Conservation (phyloP, 2,797 vertebrate species). For the Neosalanx taihuensis region DNA sequence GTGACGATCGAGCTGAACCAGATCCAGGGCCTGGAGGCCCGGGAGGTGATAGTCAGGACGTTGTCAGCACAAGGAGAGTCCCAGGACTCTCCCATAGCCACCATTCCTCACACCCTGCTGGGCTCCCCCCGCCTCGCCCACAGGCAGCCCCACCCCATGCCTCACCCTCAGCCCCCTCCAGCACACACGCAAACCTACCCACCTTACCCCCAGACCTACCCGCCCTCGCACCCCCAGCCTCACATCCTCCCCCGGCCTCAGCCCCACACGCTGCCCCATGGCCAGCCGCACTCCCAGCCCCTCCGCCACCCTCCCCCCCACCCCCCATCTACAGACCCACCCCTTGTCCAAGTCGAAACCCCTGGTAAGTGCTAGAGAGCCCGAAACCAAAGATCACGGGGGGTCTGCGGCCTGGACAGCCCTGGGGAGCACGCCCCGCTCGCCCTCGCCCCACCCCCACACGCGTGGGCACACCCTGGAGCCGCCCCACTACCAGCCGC, state of each 20-base stretch:
- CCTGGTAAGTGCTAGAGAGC: slow-evolving; percentile 87
- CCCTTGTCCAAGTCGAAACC: slow-evolving; percentile 83
- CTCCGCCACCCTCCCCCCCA: slow-evolving; percentile 74
- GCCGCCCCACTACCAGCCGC: slow-evolving; percentile 77
- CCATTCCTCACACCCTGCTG: slow-evolving; percentile 86
- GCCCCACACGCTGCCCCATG: slow-evolving; percentile 68
- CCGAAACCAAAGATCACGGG: slow-evolving; percentile 92
- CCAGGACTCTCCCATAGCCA: slow-evolving; percentile 80
- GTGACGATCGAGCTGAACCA: slow-evolving; percentile 82
- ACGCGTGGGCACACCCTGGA: slow-evolving; percentile 77
- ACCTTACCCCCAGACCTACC: slow-evolving; percentile 78
- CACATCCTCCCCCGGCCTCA: slow-evolving; percentile 68
- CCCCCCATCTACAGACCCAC: slow-evolving; percentile 76
- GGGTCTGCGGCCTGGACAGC: slow-evolving; percentile 69
- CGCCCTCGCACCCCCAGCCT: slow-evolving; percentile 73
- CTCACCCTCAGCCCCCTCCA: slow-evolving; percentile 48
- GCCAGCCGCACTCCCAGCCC: slow-evolving; percentile 78
- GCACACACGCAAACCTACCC: slow-evolving; percentile 64
- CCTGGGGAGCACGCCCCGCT: slow-evolving; percentile 76
- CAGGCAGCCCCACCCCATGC: slow-evolving; percentile 54
- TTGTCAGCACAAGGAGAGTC: slow-evolving; percentile 95
- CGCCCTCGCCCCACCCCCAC: slow-evolving; percentile 71
- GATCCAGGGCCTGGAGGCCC: slow-evolving; percentile 86
- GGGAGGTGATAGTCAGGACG: slow-evolving; percentile 88
- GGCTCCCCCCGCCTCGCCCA: slow-evolving; percentile 78